Base-by-base conservation (phyloP, 2,797 vertebrate species). In the Danio aesculapii region DNA sequence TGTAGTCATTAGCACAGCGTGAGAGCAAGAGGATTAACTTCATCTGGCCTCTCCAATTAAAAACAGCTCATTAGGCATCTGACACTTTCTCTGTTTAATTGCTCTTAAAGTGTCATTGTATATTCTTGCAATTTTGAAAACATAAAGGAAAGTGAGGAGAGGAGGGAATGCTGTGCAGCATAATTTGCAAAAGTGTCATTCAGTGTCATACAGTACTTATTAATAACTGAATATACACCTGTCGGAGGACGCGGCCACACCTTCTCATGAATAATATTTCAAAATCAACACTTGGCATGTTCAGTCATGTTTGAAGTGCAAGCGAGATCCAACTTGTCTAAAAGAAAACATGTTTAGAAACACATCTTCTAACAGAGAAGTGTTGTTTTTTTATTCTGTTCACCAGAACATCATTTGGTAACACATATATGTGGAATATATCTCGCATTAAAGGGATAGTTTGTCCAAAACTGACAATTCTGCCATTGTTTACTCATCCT, bases 1-100 rank as follows among this genome's bases (percentile, higher is more conserved):
- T 72, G 47, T 55, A 84, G 78, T 53, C 53, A 57, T 82, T 79
- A 79, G 14, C 55, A 81, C 57, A 61, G 46, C 11, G 64, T 41
- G 63, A 64, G 75, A 81, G 68, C 21, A 47, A 66, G 52, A 71
- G 59, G 78, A 77, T 83, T 57, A 50, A 71, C 52, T 79, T 80
- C 39, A 70, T 79, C 53, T 52, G 67, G 72, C 70, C 68, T 72
- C 53, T 76, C 61, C 74, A 76, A 79, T 84, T 79, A 86, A 81
- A 81, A 79, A 72, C 79, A 47, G 53, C 73, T 71, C 21, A 17
- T 81, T 83, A 86, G 59, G 14, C 64, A 77, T 62, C 53, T 67
- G 21, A 69, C 63, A 62, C 47, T 61, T 68, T 68, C 72, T 69
- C 55, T 71, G 77, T 62, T 71, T 61, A 13, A 71, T 62, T 70